These are phyloP conservation scores for Eudorcas thomsonii DNA, from an alignment of 2,113 vertebrate genomes.

Conservation along the genomic window DNA sequence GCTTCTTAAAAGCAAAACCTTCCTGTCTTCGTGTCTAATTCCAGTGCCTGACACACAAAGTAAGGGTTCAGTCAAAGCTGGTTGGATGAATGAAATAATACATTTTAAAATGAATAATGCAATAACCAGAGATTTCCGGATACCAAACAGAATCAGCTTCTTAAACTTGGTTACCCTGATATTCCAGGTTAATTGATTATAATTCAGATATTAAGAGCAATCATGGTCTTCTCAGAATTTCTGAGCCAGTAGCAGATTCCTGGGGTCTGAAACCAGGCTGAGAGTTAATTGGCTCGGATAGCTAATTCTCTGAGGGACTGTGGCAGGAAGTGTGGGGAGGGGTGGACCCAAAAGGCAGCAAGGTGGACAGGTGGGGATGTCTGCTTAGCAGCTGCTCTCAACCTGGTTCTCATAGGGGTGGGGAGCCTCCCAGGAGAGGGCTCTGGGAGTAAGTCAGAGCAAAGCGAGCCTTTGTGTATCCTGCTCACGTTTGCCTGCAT, in stretches of 20 bases:
- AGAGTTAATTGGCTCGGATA: background rate
- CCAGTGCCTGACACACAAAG: background rate
- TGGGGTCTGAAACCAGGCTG: background rate
- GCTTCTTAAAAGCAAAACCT: background rate
- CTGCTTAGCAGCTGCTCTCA: background rate
- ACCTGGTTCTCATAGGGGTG: rapidly evolving
- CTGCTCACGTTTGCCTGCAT: rapidly evolving
- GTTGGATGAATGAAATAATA: background rate
- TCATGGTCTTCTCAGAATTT: background rate
- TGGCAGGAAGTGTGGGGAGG: background rate
- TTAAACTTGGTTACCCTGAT: background rate
- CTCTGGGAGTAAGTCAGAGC: background rate
- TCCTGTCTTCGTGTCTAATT: background rate
- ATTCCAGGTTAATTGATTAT: background rate
- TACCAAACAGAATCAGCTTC: background rate
- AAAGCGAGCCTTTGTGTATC: rapidly evolving
- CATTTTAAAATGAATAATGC: background rate
- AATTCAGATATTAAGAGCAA: background rate
- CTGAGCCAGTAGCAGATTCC: background rate
- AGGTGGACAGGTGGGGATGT: background rate
- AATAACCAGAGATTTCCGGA: background rate
- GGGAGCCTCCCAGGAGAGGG: background rate
- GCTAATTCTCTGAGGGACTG: background rate
- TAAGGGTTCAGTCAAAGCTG: background rate
- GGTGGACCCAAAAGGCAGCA: background rate